Conservation (phyloP, 2,113 vertebrate species). For the Ictidomys tridecemlineatus region DNA sequence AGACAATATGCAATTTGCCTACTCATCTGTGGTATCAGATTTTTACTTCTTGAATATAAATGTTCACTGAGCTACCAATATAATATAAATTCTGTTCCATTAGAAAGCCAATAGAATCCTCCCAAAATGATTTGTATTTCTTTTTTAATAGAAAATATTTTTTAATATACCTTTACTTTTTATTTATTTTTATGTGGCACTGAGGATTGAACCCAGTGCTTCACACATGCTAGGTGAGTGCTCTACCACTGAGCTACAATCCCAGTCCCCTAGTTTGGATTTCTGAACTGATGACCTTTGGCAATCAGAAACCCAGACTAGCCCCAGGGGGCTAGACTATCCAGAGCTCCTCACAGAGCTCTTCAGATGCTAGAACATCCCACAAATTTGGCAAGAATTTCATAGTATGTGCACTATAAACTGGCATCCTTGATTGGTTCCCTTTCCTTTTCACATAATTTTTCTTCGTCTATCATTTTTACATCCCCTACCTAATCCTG, state of each 20-base stretch:
- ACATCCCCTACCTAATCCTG: background rate
- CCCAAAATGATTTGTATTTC: slow-evolving; percentile 40
- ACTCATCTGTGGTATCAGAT: slow-evolving; percentile 64
- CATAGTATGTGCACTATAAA: slow-evolving; percentile 16
- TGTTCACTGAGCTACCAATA: slow-evolving; percentile 49
- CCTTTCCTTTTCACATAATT: slow-evolving; percentile 18
- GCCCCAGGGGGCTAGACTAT: background rate
- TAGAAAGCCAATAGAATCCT: slow-evolving; percentile 48
- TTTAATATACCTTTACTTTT: too few relatives aligned
- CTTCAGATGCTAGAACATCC: slow-evolving; percentile 24
- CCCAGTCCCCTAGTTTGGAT: too few relatives aligned
- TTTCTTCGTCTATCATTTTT: background rate
- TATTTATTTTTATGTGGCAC: too few relatives aligned
- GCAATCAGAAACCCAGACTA: slow-evolving; percentile 53
- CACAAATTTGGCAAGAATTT: slow-evolving; percentile 49
- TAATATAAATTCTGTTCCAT: slow-evolving; percentile 53
- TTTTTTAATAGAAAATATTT: too few relatives aligned
- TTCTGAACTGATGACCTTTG: slow-evolving; percentile 44
- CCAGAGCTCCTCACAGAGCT: slow-evolving; percentile 28
- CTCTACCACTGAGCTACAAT: too few relatives aligned
- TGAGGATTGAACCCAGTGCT: too few relatives aligned
- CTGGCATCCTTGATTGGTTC: background rate
- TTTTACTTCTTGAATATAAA: slow-evolving; percentile 63
- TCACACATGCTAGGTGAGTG: too few relatives aligned
- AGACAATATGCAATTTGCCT: slow-evolving; percentile 57